Evolutionary conservation across 2,797 vertebrate species (phyloP), one percentile per base, ranked within the genome.

Genomic region (Malurus splendens): DNA sequence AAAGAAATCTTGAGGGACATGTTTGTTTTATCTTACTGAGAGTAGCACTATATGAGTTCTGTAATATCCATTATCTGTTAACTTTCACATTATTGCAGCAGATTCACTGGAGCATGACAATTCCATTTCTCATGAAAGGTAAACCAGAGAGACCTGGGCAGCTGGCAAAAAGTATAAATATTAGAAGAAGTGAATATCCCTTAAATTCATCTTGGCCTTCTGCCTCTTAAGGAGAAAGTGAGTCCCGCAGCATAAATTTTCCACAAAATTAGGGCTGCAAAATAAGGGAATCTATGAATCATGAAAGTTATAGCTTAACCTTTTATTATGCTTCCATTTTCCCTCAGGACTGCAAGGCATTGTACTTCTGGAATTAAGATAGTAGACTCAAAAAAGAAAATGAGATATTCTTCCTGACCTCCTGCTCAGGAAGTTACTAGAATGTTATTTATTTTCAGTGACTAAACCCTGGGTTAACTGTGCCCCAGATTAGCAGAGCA

Each of bases 281-380:
- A 82, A 56, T 81, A 73, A 67, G 8, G 64, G 12, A 92, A 74
- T 48, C 9, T 22, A 42, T 38, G 27, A 50, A 48, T 92, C 61
- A 76, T 18, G 48, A n/a, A 51, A 66, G 19, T 14, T 36, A 22
- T 16, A 57, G 7, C 30, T 54, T 87, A n/a, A 28, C 41, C 27
- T 45, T 93, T 90, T 72, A 51, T 68, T 83, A 42, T n/a, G 52
- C 13, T 50, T 65, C 48, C 12, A 25, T 87, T 75, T 88, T 79
- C 33, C 86, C 47, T 60, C 47, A 45, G 68, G 59, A 86, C 18
- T 44, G 48, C 32, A 75, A 77, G 28, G 19, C 38, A 82, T 60
- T 82, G 65, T 72, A 54, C n/a, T 94, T 82, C 82, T 87, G 52
- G 39, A 93, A 87, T 77, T 72, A 90, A 78, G 79, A 89, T 44